Base-by-base conservation (phyloP, 1,140 invertebrate genomes). In the Eubasilissa regina region DNA sequence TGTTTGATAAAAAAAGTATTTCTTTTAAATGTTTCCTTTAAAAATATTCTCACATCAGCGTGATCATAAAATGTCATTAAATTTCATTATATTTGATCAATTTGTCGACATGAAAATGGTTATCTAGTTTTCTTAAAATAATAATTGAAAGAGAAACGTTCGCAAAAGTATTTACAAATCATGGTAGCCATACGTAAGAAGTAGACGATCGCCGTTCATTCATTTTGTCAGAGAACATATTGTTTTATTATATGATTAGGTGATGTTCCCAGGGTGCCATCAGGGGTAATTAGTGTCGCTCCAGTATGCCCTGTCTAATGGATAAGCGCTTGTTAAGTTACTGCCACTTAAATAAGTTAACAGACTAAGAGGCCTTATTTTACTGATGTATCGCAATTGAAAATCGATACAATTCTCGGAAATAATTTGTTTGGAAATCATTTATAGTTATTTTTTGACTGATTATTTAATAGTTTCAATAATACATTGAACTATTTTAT, bases 191-290 rank as follows among this genome's bases (percentile, higher is more conserved):
- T 35, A 35, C 12, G 56, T 15, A 60, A 15, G n/a, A 60, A 74
- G 7, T 73, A 51, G 3, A 55, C 10, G 11, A 44, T 55, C 51
- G 51, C 70, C n/a, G 47, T 47, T 51, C 66, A 48, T 48, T 51
- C n/a, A 51, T 51, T 13, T 48, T 70, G 4, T 70, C 11, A 4
- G 9, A 56, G 70, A 15, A 55, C 13, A 74, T 73, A 43, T 74
- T 15, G 70, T 74, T 74, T 73, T 74, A 58, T 74, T 56, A 15
- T 56, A 74, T 74, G 70, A 74, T 74, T 74, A 48, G 51, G 48
- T 70, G 25, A 35, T 35, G 64, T 68, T 77, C 75, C 76, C 76
- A 78, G 76, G 76, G 76, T 78, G 76, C 76, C 76, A 78, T 77
- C 76, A 77, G 19, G 25, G 44, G n/a, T 70, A 70, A 78, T 78